Conservation (phyloP, 2,888 invertebrate genomes). For the Timema podura region DNA sequence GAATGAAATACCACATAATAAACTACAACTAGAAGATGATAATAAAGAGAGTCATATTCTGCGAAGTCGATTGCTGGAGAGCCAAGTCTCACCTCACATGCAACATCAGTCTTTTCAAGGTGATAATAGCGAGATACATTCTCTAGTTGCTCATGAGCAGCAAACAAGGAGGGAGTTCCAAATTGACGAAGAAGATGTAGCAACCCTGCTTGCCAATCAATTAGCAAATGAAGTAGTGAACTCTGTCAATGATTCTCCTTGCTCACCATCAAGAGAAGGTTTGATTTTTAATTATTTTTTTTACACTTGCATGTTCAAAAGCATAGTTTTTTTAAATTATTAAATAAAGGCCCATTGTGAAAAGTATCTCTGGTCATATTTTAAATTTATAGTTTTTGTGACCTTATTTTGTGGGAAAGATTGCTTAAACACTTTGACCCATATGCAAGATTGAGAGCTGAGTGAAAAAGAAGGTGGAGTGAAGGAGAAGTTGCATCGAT, state of each 20-base stretch:
- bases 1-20: background rate
- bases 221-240: conserved; percentile 31
- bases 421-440: no score
- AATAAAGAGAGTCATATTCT: conserved; percentile 22
- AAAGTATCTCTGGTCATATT: no score
- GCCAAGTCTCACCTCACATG: conserved; percentile 21
- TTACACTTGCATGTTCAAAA: background rate
- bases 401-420: no score
- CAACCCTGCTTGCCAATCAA: conserved; percentile 36
- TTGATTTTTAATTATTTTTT: background rate
- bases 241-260: conserved; percentile 4
- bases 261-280: conserved; percentile 20
- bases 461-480: no score
- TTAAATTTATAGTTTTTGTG: no score
- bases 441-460: no score
- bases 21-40: background rate
- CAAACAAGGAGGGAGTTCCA: conserved; percentile 27
- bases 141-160: background rate
- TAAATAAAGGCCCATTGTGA: no score
- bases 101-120: no score
- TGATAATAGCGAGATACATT: no score
- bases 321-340: background rate
- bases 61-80: conserved; percentile 25
- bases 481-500: no score
- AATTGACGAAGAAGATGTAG: conserved; percentile 37